phyloP scores from a whole-genome alignment of 2,797 vertebrate genomes.

The Enteromius treurensis region DNA sequence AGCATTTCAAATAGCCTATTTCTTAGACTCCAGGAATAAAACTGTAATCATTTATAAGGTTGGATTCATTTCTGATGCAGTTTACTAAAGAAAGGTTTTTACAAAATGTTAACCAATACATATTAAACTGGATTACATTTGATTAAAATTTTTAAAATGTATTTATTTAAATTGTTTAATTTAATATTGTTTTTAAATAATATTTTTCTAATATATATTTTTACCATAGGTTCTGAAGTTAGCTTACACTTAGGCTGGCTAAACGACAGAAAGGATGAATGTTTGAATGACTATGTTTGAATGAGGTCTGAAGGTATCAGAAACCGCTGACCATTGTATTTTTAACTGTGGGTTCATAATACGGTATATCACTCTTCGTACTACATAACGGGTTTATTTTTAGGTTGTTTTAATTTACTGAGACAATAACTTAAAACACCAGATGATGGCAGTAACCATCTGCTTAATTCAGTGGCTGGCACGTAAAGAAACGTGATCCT shows the following conservation, averaged over 20 bases:
- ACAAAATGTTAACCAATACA: neutral
- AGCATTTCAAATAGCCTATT: neutral
- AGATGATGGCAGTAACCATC: slow-evolving; percentile 36
- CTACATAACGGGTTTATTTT: neutral
- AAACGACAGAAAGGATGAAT: neutral
- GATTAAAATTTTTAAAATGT: too few species aligned
- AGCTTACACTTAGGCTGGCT: neutral
- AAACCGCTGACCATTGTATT: neutral
- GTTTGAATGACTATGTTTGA: neutral
- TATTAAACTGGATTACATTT: neutral
- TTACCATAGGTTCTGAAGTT: neutral
- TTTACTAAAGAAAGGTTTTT: neutral
- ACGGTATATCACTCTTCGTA: neutral
- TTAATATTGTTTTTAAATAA: too few species aligned
- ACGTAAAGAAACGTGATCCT: neutral
- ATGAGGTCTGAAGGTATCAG: too few species aligned
- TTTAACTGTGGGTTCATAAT: neutral
- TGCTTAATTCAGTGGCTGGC: too few species aligned
- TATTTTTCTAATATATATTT: neutral
- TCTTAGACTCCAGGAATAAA: neutral
- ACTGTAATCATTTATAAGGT: neutral
- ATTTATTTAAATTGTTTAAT: too few species aligned
- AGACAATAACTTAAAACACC: neutral
- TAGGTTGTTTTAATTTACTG: neutral
- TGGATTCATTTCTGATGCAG: neutral